Percentiles rank a stretch among this genome's conserved stretches.
phyloP scores from a whole-genome alignment of 2,888 invertebrate species.

The Conomelus anceps region DNA sequence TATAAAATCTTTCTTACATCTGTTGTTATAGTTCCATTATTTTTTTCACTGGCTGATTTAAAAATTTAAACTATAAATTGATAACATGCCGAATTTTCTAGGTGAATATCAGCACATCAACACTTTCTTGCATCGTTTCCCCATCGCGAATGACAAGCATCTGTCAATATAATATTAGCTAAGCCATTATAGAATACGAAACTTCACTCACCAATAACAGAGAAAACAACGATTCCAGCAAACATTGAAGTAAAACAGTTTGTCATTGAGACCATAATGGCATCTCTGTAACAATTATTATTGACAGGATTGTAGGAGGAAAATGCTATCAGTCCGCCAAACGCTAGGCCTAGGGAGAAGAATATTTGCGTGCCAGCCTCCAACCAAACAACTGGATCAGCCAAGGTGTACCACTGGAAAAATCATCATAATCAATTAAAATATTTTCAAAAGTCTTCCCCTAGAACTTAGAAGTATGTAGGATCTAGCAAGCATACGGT shows the following conservation, averaged over 20 bases:
- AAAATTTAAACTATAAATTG: no score
- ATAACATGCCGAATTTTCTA: no score
- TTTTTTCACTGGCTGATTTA: no score
- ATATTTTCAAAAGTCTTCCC: neutral
- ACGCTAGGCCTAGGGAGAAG: slow-evolving; percentile 90
- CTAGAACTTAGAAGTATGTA: no score
- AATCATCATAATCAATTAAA: neutral
- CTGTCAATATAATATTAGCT: no score
- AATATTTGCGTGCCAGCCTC: slow-evolving; percentile 98
- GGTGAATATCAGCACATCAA: no score
- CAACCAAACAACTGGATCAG: slow-evolving; percentile 93
- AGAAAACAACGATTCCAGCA: slow-evolving; percentile 92
- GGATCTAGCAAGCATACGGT: neutral
- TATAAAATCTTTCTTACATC: no score
- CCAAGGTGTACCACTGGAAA: slow-evolving; percentile 71
- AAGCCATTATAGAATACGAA: neutral
- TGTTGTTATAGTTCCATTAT: no score
- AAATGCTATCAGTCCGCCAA: slow-evolving; percentile 93
- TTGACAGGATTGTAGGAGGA: slow-evolving; percentile 95
- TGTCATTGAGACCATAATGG: slow-evolving; percentile 83
- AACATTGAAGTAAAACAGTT: slow-evolving; percentile 95
- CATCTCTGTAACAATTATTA: slow-evolving; percentile 92
- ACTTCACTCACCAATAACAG: slow-evolving; percentile 66
- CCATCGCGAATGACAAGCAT: no score
- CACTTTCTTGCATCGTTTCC: no score